Evolutionary conservation across 2,113 vertebrate genomes (phyloP).

Genomic region (Lutjanus erythropterus): DNA sequence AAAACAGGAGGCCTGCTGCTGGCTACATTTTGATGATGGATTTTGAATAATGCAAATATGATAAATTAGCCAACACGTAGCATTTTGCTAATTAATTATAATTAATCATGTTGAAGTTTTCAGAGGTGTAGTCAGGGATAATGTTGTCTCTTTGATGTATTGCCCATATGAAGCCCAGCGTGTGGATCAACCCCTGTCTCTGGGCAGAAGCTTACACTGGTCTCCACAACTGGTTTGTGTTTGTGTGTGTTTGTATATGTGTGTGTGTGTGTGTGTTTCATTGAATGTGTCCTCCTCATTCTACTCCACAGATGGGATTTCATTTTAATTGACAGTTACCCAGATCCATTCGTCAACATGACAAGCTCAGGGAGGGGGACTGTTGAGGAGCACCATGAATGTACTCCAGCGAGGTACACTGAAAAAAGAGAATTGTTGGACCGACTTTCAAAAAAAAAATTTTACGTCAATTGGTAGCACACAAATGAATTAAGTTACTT

Average conservation of each 20-base stretch:
- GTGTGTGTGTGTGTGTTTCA: conserved; percentile 47
- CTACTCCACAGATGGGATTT: conserved; percentile 78
- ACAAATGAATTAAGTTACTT: no score
- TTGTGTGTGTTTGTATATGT: conserved; percentile 23
- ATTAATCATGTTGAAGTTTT: conserved; percentile 84
- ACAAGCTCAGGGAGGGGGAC: conserved; percentile 56
- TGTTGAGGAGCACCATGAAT: conserved; percentile 50
- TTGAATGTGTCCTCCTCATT: conserved; percentile 71
- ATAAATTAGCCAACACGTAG: conserved; percentile 81
- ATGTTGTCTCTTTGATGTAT: conserved; percentile 83
- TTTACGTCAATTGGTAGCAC: no score
- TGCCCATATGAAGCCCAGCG: conserved; percentile 69
- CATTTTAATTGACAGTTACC: conserved; percentile 86
- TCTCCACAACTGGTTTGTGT: conserved; percentile 40
- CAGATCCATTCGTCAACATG: conserved; percentile 80
- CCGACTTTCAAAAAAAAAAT: no score
- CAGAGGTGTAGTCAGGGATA: conserved; percentile 79
- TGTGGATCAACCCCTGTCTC: conserved; percentile 71
- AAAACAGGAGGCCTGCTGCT: conserved; percentile 56
- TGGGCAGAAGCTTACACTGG: conserved; percentile 59
- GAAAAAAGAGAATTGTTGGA: no score
- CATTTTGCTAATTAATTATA: conserved; percentile 84
- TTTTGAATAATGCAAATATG: conserved; percentile 83
- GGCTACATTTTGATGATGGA: conserved; percentile 78
- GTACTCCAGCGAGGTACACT: conserved; percentile 25